Percentiles rank a stretch among this genome's conserved stretches.
These are phyloP conservation scores for Naja naja DNA, from an alignment of 2,113 vertebrate species.

Conservation along the genomic window DNA sequence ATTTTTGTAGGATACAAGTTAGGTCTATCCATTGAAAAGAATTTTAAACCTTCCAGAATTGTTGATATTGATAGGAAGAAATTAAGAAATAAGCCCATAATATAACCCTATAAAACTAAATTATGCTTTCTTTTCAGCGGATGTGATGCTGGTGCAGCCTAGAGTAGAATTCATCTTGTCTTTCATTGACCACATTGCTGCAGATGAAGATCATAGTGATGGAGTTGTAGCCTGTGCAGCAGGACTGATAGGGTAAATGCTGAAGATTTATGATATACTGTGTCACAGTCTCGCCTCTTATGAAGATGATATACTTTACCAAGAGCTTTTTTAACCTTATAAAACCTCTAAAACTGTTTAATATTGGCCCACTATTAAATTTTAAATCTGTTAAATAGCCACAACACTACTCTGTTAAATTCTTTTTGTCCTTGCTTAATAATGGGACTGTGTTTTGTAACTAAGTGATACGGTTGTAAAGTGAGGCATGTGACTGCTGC, in stretches of 20 bases:
- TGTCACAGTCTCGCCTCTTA: background rate
- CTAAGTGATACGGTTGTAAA: background rate
- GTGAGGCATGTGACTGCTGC: background rate
- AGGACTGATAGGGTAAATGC: conserved; percentile 89
- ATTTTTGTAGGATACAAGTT: background rate
- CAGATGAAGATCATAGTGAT: conserved; percentile 95
- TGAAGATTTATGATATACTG: fast-evolving
- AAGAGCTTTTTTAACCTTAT: too few relatives aligned
- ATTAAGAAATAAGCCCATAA: background rate
- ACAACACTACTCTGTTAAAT: background rate
- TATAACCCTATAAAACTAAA: background rate
- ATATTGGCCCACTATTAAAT: background rate
- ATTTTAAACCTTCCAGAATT: background rate
- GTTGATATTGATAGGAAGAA: background rate
- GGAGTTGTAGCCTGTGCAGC: conserved; percentile 92
- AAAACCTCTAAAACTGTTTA: background rate
- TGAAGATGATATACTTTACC: background rate
- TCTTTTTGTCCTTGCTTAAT: background rate
- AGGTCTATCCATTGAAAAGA: background rate
- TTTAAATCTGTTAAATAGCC: background rate
- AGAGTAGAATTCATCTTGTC: conserved; percentile 97
- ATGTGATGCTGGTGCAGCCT: conserved; percentile 97
- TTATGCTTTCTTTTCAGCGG: conserved; percentile 73
- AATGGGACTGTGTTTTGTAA: background rate
- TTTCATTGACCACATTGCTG: conserved; percentile 96